Conservation (phyloP, 2,797 vertebrate genomes). For the Crenuchus spilurus region DNA sequence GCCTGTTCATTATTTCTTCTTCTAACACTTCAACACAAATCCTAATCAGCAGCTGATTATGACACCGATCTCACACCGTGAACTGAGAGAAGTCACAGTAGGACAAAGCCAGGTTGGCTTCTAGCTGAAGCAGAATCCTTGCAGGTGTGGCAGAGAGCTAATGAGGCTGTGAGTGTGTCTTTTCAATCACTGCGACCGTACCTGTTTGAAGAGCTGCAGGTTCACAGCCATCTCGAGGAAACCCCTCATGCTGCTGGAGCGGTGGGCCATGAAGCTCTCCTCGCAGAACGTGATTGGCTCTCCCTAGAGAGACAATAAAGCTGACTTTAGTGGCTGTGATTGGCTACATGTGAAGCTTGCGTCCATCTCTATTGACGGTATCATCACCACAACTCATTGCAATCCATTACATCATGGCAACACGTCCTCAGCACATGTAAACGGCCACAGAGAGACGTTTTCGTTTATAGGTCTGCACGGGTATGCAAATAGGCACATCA, state of each 20-base stretch:
- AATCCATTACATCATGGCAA: conserved; percentile 76
- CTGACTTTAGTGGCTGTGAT: conserved; percentile 24
- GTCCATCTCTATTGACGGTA: conserved; percentile 55
- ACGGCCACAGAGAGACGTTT: conserved; percentile 1
- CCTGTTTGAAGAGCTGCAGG: conserved; percentile 98
- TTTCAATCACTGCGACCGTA: conserved; percentile 58
- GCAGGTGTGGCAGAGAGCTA: background rate
- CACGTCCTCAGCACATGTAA: conserved; percentile 27
- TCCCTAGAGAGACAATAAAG: conserved; percentile 78
- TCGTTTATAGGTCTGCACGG: background rate
- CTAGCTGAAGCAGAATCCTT: background rate
- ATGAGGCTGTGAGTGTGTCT: conserved; percentile 42
- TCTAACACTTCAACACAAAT: too few relatives aligned
- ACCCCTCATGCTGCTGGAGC: conserved; percentile 88
- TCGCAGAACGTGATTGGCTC: conserved; percentile 95
- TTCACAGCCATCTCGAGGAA: conserved; percentile 95
- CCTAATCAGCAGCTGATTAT: too few relatives aligned
- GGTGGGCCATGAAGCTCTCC: conserved; percentile 90
- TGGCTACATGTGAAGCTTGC: conserved; percentile 20
- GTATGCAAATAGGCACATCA: conserved; percentile 1
- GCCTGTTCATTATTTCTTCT: too few relatives aligned
- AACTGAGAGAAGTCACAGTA: too few relatives aligned
- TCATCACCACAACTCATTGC: conserved; percentile 58
- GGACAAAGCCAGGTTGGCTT: too few relatives aligned
- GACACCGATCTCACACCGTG: too few relatives aligned